phyloP scores from a whole-genome alignment of 2,888 invertebrate species.

The Nomada ruficornis region DNA sequence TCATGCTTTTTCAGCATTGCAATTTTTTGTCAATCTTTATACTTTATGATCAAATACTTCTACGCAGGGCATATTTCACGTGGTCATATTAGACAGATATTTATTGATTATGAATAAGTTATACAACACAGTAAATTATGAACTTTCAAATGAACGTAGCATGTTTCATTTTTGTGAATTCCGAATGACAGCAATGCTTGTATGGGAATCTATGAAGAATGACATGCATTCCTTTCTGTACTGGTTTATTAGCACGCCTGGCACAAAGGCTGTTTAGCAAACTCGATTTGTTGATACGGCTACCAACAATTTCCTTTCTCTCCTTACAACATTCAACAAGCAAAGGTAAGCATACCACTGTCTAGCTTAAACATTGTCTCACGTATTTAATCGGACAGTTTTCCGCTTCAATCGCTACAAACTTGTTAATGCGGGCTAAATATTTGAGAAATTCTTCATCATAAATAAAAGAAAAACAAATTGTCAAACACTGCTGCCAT shows the following conservation, averaged over 20 bases:
- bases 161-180: neutral
- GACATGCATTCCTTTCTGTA: neutral
- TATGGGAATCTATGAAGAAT: neutral
- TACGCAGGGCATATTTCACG: no score
- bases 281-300: neutral
- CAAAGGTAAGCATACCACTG: neutral
- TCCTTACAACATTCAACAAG: neutral
- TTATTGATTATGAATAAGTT: no score
- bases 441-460: no score
- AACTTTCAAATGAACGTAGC: neutral
- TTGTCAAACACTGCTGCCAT: no score
- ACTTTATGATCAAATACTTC: no score
- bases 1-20: no score
- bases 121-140: neutral
- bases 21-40: no score
- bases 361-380: neutral
- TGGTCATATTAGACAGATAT: no score
- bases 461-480: no score
- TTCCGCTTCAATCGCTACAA: no score
- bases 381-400: neutral
- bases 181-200: neutral
- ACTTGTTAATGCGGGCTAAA: no score
- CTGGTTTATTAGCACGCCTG: neutral
- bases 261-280: constrained; percentile 9
- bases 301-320: constrained; percentile 1